Percentiles rank a stretch among this genome's conserved stretches.
These are phyloP conservation scores for Epizoanthus scotinus DNA, from an alignment of 92 coral and sea anemone species.

Conservation along the genomic window DNA sequence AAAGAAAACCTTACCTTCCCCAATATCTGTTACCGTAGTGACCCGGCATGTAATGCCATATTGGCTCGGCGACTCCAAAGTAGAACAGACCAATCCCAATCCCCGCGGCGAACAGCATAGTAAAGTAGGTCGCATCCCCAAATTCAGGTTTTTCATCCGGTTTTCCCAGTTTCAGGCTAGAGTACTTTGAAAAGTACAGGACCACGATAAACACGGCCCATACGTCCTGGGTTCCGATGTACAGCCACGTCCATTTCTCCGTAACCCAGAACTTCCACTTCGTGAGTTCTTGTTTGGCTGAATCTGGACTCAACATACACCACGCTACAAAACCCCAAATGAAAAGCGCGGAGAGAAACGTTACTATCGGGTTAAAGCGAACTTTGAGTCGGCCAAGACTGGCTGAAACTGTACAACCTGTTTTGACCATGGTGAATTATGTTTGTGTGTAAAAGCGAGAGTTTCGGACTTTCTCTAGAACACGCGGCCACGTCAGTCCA, in stretches of 20 bases:
- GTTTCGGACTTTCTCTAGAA: too few species aligned
- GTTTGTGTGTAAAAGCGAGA: too few species aligned
- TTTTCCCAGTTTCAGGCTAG: slow-evolving; percentile 77
- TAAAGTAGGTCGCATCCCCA: slow-evolving; percentile 84
- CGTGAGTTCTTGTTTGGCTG: slow-evolving; percentile 62
- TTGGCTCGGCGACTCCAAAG: slow-evolving; percentile 90
- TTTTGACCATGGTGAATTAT: neutral
- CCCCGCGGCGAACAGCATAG: slow-evolving; percentile 93
- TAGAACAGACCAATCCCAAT: slow-evolving; percentile 88
- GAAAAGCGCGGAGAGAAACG: slow-evolving; percentile 60
- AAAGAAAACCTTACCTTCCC: slow-evolving; percentile 60
- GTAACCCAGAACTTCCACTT: slow-evolving; percentile 77
- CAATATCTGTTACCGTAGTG: slow-evolving; percentile 69
- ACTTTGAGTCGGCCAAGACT: slow-evolving; percentile 44
- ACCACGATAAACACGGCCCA: slow-evolving; percentile 87
- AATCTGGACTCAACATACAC: slow-evolving; percentile 71
- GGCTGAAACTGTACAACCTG: slow-evolving; percentile 14
- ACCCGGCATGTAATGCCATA: slow-evolving; percentile 76
- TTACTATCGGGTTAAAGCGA: slow-evolving; percentile 81
- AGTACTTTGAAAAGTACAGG: slow-evolving; percentile 83
- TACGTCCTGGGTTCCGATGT: slow-evolving; percentile 83
- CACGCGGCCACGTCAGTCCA: too few species aligned
- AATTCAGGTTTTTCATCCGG: slow-evolving; percentile 89
- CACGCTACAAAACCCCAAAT: slow-evolving; percentile 87
- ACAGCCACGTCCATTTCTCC: slow-evolving; percentile 85